phyloP scores from a whole-genome alignment of 2,888 invertebrate genomes.

The Agriopis marginaria region DNA sequence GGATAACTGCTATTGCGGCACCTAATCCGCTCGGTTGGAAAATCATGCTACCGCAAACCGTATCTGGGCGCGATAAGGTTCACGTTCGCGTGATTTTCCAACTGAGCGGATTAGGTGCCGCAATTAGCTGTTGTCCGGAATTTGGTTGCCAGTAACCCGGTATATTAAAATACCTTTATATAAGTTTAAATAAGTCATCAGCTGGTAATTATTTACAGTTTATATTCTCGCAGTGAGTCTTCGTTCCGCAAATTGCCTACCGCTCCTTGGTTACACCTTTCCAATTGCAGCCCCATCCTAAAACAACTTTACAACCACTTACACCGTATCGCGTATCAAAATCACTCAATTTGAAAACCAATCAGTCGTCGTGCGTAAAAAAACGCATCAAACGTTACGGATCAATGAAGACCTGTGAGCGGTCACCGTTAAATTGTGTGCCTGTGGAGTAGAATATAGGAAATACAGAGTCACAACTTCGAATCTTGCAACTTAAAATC shows the following conservation, averaged over 20 bases:
- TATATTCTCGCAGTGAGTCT: not conserved
- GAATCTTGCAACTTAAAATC: not conserved
- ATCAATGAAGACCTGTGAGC: slow-evolving; percentile 51
- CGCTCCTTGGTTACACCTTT: slow-evolving; percentile 10
- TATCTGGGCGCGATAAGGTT: too few species aligned
- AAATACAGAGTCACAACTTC: not conserved
- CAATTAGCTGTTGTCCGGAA: too few species aligned
- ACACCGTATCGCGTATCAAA: slow-evolving; percentile 33
- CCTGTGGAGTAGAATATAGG: not conserved
- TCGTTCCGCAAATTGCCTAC: not conserved
- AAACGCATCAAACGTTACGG: slow-evolving; percentile 49
- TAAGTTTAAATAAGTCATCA: too few species aligned
- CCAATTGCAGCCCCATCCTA: slow-evolving; percentile 7
- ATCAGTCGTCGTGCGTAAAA: slow-evolving; percentile 41
- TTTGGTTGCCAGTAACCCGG: too few species aligned
- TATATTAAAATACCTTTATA: too few species aligned
- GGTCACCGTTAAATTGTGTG: slow-evolving; percentile 58
- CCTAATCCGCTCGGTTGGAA: too few species aligned
- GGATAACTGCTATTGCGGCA: too few species aligned
- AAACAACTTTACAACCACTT: slow-evolving; percentile 25
- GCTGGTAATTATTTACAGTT: not conserved
- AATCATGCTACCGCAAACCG: too few species aligned
- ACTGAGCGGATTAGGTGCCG: too few species aligned
- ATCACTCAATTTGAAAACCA: slow-evolving; percentile 42
- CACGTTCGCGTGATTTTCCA: too few species aligned